Conservation (phyloP, 2,888 invertebrate species). For the Cantharis rustica region DNA sequence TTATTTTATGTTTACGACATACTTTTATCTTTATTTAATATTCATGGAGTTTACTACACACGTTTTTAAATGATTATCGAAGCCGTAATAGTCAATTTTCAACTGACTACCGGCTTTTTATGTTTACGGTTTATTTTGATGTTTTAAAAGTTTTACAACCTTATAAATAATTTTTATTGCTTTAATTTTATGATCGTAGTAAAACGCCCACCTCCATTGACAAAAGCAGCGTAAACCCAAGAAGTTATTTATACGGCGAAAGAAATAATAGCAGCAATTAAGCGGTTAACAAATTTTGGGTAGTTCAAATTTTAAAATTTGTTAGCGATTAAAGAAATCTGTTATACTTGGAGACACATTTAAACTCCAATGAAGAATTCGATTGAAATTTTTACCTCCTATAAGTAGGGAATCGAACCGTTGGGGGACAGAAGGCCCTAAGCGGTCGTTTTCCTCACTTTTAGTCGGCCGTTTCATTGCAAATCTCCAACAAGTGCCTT, state of each 20-base stretch:
- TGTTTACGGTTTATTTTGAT: slow-evolving; percentile 49
- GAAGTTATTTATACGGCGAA: background rate
- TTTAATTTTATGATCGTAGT: slow-evolving; percentile 29
- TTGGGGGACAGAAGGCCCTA: slow-evolving; percentile 50
- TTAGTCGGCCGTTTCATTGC: slow-evolving; percentile 52
- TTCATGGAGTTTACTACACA: slow-evolving; percentile 4
- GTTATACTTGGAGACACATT: background rate
- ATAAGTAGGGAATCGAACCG: slow-evolving; percentile 50
- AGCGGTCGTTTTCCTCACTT: slow-evolving; percentile 52
- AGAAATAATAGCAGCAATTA: background rate
- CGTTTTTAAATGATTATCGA: slow-evolving; percentile 33
- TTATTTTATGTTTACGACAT: slow-evolving; percentile 6
- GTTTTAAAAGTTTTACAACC: slow-evolving; percentile 43
- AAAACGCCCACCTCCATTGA: slow-evolving; percentile 26
- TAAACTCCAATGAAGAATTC: background rate
- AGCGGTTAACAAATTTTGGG: background rate
- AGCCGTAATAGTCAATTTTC: slow-evolving; percentile 40
- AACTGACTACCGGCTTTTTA: slow-evolving; percentile 35
- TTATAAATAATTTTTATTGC: slow-evolving; percentile 31
- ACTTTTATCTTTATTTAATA: slow-evolving; percentile 24
- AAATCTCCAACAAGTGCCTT: slow-evolving; percentile 54
- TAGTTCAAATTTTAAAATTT: background rate
- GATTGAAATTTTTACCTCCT: slow-evolving; percentile 26
- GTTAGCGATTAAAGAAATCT: background rate
- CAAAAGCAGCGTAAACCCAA: background rate